Base-by-base conservation (phyloP, 2,888 invertebrate genomes). In the Synanthedon andrenaeformis region DNA sequence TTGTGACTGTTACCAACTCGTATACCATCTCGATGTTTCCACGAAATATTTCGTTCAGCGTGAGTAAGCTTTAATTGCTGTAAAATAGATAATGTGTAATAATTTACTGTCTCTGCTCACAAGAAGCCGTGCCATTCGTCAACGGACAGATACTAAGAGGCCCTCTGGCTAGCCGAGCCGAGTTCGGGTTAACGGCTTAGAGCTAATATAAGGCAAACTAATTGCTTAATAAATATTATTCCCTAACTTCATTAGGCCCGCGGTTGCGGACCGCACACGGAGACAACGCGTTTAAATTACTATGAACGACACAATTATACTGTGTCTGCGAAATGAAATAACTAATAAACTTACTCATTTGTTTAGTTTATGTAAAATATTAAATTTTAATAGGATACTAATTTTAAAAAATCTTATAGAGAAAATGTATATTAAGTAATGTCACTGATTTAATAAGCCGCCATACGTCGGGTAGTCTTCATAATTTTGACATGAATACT, bases 161-260 rank as follows among this genome's bases (percentile, higher is more conserved):
- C 49, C 54, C 17, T 52, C 49, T 48, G 49, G 45, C 54, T 42
- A 14, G 42, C 12, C 51, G 23, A 23, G 11, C 35, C 10, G 23
- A 42, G 53, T 41, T 45, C 35, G 45, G 66, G 70, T 69, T 79
- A 77, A 79, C 74, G 67, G 70, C 65, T 68, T 63, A 62, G 63
- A 66, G 69, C 69, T 76, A 74, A 72, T 77, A 72, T 67, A 63
- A 76, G 78, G 78, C 80, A 79, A 81, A 78, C 72, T 77, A 74
- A 79, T 79, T 72, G 74, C 72, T 76, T 72, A 74, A 72, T 76
- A 76, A 76, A 76, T 74, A 74, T 74, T 70, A 70, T 67, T 69
- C 67, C 63, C 64, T 70, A 68, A 70, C 70, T 75, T 72, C 65
- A 73, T 76, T 74, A 72, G 61, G 61, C 45, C 35, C 45, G 45